A percentile compares a stretch with the other conserved stretches of the same genome.
phyloP scores from a whole-genome alignment of 2,113 vertebrate genomes.

The Indri indri region DNA sequence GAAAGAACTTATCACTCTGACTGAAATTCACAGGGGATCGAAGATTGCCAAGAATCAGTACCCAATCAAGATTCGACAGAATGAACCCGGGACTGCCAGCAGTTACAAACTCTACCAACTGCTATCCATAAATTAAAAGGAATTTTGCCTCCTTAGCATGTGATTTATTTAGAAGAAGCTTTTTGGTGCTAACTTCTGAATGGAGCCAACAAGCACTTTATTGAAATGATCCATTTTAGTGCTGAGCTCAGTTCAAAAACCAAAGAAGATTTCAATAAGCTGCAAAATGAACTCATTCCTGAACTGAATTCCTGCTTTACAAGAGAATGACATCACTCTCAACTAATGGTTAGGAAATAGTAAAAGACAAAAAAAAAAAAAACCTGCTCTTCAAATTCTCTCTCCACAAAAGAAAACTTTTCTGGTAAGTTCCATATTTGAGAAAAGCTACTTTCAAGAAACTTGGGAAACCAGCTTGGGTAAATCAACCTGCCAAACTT shows the following conservation, averaged over 20 bases:
- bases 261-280: not conserved
- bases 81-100: not conserved
- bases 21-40: not conserved
- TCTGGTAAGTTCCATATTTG: not conserved
- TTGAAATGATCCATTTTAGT: not conserved
- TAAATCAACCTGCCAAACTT: not conserved
- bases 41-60: constrained; percentile 18
- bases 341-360: not conserved
- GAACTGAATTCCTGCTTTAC: not conserved
- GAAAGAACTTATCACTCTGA: constrained; percentile 18
- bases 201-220: constrained; percentile 15
- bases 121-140: constrained; percentile 44
- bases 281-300: not conserved
- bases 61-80: not conserved
- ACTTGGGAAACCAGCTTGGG: not conserved
- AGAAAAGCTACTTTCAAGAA: not conserved
- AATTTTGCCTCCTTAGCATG: constrained; percentile 40
- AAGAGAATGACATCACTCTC: not conserved
- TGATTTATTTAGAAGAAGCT: constrained; percentile 51
- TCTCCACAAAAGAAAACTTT: not conserved
- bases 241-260: constrained; percentile 11
- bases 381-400: not conserved
- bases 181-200: constrained; percentile 15
- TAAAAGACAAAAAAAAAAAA: not conserved
- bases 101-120: constrained; percentile 14